Evolutionary conservation across 2,113 vertebrate species (phyloP).

Genomic region (Calonectris borealis): DNA sequence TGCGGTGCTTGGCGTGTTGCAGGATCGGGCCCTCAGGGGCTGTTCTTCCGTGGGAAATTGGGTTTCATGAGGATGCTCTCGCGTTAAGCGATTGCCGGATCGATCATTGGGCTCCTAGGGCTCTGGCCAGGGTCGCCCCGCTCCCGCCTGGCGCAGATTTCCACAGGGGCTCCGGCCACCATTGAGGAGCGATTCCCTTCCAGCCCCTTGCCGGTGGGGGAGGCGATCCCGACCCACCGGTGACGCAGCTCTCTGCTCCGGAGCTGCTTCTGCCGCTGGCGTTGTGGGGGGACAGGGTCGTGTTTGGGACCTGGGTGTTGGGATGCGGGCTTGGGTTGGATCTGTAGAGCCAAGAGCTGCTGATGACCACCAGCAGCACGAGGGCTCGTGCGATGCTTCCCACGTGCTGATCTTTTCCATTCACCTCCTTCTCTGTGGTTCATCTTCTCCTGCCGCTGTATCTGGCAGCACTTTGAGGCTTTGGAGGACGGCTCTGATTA

Average conservation of each 20-base stretch:
- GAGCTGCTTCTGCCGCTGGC: background rate
- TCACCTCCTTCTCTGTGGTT: background rate
- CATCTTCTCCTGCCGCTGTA: fast-evolving
- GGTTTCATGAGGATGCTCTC: background rate
- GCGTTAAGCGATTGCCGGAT: fast-evolving
- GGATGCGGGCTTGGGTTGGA: background rate
- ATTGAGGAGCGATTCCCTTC: fast-evolving
- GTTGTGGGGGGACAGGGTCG: fast-evolving
- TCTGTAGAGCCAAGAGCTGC: background rate
- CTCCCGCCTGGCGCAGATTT: background rate
- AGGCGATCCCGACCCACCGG: fast-evolving
- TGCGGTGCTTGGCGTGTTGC: background rate
- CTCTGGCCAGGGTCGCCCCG: no score
- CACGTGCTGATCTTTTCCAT: fast-evolving
- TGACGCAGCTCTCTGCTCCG: fast-evolving
- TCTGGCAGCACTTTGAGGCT: background rate
- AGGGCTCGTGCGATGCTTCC: fast-evolving
- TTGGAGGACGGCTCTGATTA: background rate
- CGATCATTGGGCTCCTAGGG: background rate
- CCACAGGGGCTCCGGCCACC: fast-evolving
- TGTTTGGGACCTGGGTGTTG: background rate
- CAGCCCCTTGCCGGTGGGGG: background rate
- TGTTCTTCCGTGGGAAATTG: background rate
- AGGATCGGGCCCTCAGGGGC: background rate
- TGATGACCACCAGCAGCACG: fast-evolving